Base-by-base conservation (phyloP, 2,113 vertebrate genomes). In the Prinia subflava region DNA sequence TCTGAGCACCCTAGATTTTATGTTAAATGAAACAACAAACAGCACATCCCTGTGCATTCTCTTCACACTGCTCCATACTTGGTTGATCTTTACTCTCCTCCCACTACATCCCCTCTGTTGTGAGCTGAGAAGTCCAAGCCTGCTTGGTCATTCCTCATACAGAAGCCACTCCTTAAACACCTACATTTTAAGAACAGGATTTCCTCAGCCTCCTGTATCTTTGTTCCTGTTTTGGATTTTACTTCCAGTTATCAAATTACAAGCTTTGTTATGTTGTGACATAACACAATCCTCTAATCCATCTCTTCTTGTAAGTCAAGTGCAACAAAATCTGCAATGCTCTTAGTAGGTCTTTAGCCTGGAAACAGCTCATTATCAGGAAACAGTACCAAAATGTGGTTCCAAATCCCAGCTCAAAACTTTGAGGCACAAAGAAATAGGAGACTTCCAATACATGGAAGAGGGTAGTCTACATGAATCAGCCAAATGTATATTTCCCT, bases 301-400 rank as follows among this genome's bases (percentile, higher is more conserved):
- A 64, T n/a, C 27, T 76, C 9, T 73, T 17, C 47, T 77, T 74
- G 14, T 6, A 21, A 77, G 8, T 0, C 0, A 0, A 59, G 18
- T 17, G 7, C 39, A 60, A 53, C 33, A 55, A 77, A 55, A 70
- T 8, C 42, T 33, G n/a, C 46, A 63, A 18, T 49, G 6, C 13
- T 41, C 17, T 11, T 39, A 27, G 11, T 7, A 42, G 10, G 18
- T 68, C 41, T 49, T 64, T 33, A 52, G 3, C 4, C 64, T 69
- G 37, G 44, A 52, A 75, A 52, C 24, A 50, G 31, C 30, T 30
- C 28, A 42, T 37, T 5, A 4, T 27, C 65, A 35, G 12, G n/a
- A 67, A 68, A 39, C 9, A 44, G 33, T 21, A 56, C 28, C 13
- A 49, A 68, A 64, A 81, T 20, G 28, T 63, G 9, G 6, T 44